Conservation (phyloP, 2,888 invertebrate genomes). For the Nemotelus pantherinus region DNA sequence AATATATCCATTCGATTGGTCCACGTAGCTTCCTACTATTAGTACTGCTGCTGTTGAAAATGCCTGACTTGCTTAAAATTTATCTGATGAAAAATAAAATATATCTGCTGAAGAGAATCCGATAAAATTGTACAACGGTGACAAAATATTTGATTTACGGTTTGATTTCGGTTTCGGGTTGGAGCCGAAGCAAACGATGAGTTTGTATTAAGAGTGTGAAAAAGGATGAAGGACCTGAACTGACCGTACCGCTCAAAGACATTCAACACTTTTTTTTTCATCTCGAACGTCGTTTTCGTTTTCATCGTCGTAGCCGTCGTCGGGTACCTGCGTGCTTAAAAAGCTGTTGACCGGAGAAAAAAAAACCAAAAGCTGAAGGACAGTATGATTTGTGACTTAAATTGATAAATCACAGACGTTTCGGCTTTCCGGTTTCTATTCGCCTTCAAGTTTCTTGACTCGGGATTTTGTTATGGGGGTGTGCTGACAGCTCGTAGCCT, state of each 20-base stretch:
- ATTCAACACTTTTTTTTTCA: slow-evolving; percentile 33
- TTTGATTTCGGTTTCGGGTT: slow-evolving; percentile 17
- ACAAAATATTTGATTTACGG: slow-evolving; percentile 45
- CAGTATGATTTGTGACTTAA: slow-evolving; percentile 43
- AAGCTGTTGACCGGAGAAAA: slow-evolving; percentile 12
- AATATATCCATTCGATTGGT: too few species aligned
- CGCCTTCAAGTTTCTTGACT: slow-evolving; percentile 17
- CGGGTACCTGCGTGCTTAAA: not conserved
- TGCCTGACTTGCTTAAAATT: slow-evolving; percentile 27
- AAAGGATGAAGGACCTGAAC: slow-evolving; percentile 15
- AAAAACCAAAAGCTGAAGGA: slow-evolving; percentile 20
- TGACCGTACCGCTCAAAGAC: slow-evolving; percentile 29
- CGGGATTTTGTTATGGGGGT: not conserved
- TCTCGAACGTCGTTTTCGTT: not conserved
- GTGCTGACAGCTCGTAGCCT: slow-evolving; percentile 30
- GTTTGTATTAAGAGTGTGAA: not conserved
- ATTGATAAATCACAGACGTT: slow-evolving; percentile 42
- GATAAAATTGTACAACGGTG: slow-evolving; percentile 43
- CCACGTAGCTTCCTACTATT: not conserved
- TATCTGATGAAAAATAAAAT: slow-evolving; percentile 37
- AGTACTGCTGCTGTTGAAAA: slow-evolving; percentile 24
- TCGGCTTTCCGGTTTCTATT: slow-evolving; percentile 10
- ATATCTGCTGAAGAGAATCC: slow-evolving; percentile 33
- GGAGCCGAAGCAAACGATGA: not conserved
- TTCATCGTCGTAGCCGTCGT: too few species aligned